Conservation (phyloP, 2,797 vertebrate genomes). For the Cottoperca gobio region DNA sequence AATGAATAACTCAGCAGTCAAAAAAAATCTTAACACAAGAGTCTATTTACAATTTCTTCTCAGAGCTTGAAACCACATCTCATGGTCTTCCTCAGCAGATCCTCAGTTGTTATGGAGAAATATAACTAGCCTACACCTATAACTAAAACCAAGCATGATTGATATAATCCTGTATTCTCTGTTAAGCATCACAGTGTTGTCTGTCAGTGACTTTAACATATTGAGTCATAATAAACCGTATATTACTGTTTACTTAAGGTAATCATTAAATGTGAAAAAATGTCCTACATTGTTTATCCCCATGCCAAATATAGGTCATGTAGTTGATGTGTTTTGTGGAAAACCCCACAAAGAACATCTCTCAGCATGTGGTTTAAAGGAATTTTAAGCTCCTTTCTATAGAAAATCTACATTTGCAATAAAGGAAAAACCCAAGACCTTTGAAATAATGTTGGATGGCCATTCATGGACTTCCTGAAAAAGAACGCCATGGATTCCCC, state of each 20-base stretch:
- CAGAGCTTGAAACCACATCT: not conserved
- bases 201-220: not conserved
- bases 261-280: no score
- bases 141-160: not conserved
- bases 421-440: not conserved
- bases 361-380: not conserved
- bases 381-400: not conserved
- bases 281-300: no score
- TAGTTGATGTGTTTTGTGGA: slow-evolving; percentile 12
- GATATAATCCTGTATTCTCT: not conserved
- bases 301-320: not conserved
- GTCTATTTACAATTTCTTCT: not conserved
- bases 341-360: not conserved
- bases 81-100: not conserved
- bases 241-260: no score
- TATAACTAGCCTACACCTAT: not conserved
- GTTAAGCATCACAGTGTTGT: not conserved
- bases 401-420: not conserved
- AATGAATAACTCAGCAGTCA: not conserved
- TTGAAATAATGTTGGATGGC: not conserved
- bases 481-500: not conserved
- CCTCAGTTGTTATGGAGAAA: not conserved
- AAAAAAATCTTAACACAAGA: not conserved
- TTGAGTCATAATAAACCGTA: not conserved
- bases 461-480: not conserved